Evolutionary conservation across 1,140 invertebrate genomes (phyloP), one percentile per base, ranked within the genome.

Genomic region (Lethocerus indicus): DNA sequence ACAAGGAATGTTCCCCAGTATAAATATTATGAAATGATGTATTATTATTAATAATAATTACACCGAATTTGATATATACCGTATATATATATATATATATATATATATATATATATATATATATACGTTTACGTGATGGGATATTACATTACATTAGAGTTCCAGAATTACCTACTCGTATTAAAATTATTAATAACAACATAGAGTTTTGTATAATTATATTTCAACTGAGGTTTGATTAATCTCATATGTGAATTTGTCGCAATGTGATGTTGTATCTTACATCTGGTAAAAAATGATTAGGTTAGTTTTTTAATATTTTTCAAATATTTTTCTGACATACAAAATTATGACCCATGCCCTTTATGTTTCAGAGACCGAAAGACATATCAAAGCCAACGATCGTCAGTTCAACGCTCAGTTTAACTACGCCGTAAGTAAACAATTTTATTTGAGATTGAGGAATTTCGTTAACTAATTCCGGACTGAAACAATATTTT

Each of bases 341-440:
- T n/a, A n/a, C n/a, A n/a, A n/a, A n/a, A n/a, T n/a, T n/a, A n/a
- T n/a, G n/a, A n/a, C n/a, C n/a, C n/a, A n/a, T n/a, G n/a, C n/a
- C n/a, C n/a, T 48, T 66, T 64, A 64, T 69, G 70, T 81, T 83
- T 55, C 78, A 91, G 87, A 89, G 71, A 79, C 84, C 71, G 87
- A 94, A 74, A 79, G 94, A 70, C 76, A 81, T 72, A 95, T 98
- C 62, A 83, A 81, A 70, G 90, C 91, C 58, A 98, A 97, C 68
- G 87, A 97, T 71, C 79, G 85, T 63, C 78, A 81, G 63, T 94
- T 83, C 68, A 98, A 98, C 73, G 76, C 81, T 60, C 82, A 91
- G 69, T 97, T 95, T 72, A 83, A 88, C 68, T 98, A 98, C 77
- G 91, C 94, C 59, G 93, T 97, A 79, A 89, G 87, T 79, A 49